Evolutionary conservation across 2,113 vertebrate species (phyloP), one percentile per base, ranked within the genome.

Genomic region (Okapia johnstoni): DNA sequence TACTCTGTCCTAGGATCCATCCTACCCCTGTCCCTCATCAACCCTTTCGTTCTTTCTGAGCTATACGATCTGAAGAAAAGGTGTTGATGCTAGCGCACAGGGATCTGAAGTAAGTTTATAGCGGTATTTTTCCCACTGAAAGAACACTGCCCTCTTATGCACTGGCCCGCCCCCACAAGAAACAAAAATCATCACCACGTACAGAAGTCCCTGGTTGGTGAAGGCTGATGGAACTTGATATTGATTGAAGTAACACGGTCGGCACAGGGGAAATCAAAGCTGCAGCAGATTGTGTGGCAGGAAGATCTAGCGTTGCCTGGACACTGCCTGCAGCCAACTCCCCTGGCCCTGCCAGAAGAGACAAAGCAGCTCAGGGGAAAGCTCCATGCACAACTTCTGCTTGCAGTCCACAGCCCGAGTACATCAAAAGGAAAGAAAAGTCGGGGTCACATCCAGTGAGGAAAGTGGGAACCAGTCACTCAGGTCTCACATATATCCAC

Each of bases 21-120:
- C 89, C 88, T 88, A 55, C 80, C 81, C 85, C 84, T 46, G 46
- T 90, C 93, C 73, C 60, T 85, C 36, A 57, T 85, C 95, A 97
- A 95, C 96, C 90, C 90, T 96, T 93, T 94, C 33, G 17, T 96
- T 96, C 96, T 88, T 97, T 97, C 92, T 88, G 91, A 96, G 73
- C 83, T 96, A 48, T n/a, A 50, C 2, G 1, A 58, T 76, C 46
- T 63, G 84, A 80, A 93, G 66, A 63, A 89, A 80, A 91, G 79
- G 57, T 79, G 76, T 36, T 73, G 92, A 90, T 66, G 84, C 86
- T 95, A 40, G 85, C 57, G 7, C 52, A 36, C 66, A 84, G 60
- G 60, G 85, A 83, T 66, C 46, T 86, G 30, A 80, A 79, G 30
- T 26, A 96, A 88, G 80, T 85, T 54, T 90, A 6, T 13, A 63